These are phyloP conservation scores for Drosophila dives DNA, from an alignment of 2,888 invertebrate genomes.

Conservation along the genomic window DNA sequence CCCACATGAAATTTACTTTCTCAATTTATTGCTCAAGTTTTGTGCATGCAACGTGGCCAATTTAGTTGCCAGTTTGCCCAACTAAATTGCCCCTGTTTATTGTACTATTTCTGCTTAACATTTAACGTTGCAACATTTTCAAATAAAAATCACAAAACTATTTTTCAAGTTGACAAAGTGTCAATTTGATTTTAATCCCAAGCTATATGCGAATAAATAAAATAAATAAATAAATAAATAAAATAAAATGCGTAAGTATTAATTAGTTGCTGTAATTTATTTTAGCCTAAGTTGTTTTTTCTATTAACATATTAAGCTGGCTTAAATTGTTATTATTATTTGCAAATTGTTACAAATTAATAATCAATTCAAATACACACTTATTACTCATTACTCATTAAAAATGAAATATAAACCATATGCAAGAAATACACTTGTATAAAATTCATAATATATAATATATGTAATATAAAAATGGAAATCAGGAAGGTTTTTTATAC, in stretches of 20 bases:
- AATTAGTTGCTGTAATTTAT: neutral
- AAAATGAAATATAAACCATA: too few species aligned
- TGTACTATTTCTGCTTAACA: neutral
- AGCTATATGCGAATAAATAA: too few species aligned
- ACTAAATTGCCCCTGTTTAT: constrained; percentile 4
- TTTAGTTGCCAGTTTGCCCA: constrained; percentile 9
- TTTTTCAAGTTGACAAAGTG: neutral
- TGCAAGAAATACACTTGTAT: too few species aligned
- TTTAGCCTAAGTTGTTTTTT: neutral
- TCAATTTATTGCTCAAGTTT: constrained; percentile 47
- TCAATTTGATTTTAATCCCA: too few species aligned
- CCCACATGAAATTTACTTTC: constrained; percentile 42
- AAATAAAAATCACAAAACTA: neutral
- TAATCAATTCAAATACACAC: too few species aligned
- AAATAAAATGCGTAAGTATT: neutral
- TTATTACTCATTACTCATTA: too few species aligned
- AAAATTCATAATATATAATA: too few species aligned
- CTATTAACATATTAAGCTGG: neutral
- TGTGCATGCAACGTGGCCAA: constrained; percentile 18
- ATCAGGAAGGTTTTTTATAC: too few species aligned
- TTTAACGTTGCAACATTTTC: neutral
- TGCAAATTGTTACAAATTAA: too few species aligned
- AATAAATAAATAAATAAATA: too few species aligned
- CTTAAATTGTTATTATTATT: neutral
- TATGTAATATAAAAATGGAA: too few species aligned